Base-by-base conservation (phyloP, 2,113 vertebrate genomes). In the Odocoileus virginianus region DNA sequence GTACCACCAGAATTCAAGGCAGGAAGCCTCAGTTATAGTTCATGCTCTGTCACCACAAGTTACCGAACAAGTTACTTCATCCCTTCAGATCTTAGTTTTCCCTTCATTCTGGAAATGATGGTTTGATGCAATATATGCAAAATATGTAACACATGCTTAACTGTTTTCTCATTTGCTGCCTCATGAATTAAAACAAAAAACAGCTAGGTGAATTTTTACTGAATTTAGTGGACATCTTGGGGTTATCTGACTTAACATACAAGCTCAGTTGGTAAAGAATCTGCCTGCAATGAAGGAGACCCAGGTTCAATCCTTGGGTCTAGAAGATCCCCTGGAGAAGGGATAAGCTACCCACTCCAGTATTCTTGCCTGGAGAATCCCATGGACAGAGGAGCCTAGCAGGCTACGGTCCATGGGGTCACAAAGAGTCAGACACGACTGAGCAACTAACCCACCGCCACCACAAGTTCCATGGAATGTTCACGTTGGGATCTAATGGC, bases 51-150 rank as follows among this genome's bases (percentile, higher is more conserved):
- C 3, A 78, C 4, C 52, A 57, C 50, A 83, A 15, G 50, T 14
- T 83, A 83, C 30, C 5, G 12, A 28, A 47, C 2, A 33, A 64
- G 89, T 17, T 30, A 33, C 6, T 45, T 89, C 76, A 86, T 36
- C 4, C 50, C 28, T 86, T 55, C 30, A 54, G 2, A 10, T 33
- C 19, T 88, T 61, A 19, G 19, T 43, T 94, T 86, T 71, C 50
- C 43, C 13, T 93, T 82, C 21, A 87, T 61, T 95, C n/a, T 19
- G 25, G 88, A 96, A 93, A 88, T 83, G 25, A 93, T 87, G 6
- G 1, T 67, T 64, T 58, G 15, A 23, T 1, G 13, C 12, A 58
- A 81, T 90, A 61, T 79, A 43, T 74, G 28, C 16, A 93, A 97
- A 91, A 88, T 93, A 74, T 16, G 1, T n/a, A 85, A 60, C 13